Base-by-base conservation (phyloP, 2,113 vertebrate species). In the Calyptommatus sinebrachiatus region DNA sequence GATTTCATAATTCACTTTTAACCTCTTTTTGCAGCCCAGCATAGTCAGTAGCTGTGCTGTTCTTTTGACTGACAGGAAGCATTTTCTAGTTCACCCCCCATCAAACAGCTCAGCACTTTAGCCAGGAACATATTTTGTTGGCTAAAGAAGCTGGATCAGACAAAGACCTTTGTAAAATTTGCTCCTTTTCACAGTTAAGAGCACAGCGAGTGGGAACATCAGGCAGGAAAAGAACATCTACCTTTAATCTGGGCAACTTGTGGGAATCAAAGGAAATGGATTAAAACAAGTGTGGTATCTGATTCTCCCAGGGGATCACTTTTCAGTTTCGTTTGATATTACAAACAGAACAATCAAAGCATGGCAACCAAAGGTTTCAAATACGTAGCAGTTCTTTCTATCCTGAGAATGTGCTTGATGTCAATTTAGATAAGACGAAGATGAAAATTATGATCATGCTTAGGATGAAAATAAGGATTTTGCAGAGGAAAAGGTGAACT, bases 291-390 rank as follows among this genome's bases (percentile, higher is more conserved):
- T 90, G 87, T 66, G 12, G 84, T 71, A 85, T 90, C 89, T 92
- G 88, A 92, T 92, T 93, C 91, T 89, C 2, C 62, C 81, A 85
- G 91, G 90, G 93, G 91, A 89, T 86, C 73, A 0, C 83, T 90
- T 89, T 88, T 80, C 87, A 86, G 78, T 89, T 90, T 87, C 81
- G 84, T 93, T 93, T 94, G 91, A 90, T 93, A 80, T 62, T 89
- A 93, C 76, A 92, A 93, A 86, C 83, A 77, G 76, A 84, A 91
- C 90, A 92, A 94, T 95, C 93, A 95, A 94, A 95, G 93, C 50
- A 74, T 88, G 86, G 69, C 80, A 88, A 84, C 78, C 83, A 81
- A 78, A 81, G 86, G 89, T 91, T 90, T 74, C 35, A 83, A 89
- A 72, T 87, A 85, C 1, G 0, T 12, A 60, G 85, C 78, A 86